A percentile compares a stretch with the other conserved stretches of the same genome.
Conservation (phyloP, 2,888 invertebrate genomes). For the Lepidonotus clava region DNA sequence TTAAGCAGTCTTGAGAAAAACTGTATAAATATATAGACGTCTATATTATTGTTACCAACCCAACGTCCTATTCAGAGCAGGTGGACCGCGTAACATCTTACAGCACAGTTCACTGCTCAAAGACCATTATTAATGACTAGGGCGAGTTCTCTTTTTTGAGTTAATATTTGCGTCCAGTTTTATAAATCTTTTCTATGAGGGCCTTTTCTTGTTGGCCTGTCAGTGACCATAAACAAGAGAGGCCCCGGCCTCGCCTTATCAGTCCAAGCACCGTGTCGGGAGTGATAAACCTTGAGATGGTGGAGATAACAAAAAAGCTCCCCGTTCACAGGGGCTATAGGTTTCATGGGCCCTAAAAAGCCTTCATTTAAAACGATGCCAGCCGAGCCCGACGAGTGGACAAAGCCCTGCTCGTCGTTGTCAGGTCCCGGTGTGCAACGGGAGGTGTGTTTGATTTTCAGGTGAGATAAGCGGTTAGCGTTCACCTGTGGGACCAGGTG, state of each 20-base stretch:
- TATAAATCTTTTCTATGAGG: too few species aligned
- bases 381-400: background rate
- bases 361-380: slow-evolving; percentile 20
- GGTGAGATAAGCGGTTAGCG: slow-evolving; percentile 32
- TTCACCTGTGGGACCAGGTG: slow-evolving; percentile 43
- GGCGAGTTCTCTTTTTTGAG: too few species aligned
- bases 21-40: too few species aligned
- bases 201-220: background rate
- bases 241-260: background rate
- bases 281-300: background rate
- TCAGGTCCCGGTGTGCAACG: background rate
- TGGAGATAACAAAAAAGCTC: background rate
- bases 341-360: slow-evolving; percentile 14
- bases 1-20: too few species aligned
- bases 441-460: slow-evolving; percentile 12
- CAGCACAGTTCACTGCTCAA: too few species aligned
- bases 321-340: background rate
- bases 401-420: slow-evolving; percentile 27
- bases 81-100: too few species aligned
- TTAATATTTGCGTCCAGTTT: too few species aligned
- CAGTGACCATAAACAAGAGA: background rate
- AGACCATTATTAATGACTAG: too few species aligned
- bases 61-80: too few species aligned
- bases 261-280: background rate
- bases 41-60: too few species aligned